Conservation (phyloP, 2,113 vertebrate genomes). For the Trichomycterus rosablanca region DNA sequence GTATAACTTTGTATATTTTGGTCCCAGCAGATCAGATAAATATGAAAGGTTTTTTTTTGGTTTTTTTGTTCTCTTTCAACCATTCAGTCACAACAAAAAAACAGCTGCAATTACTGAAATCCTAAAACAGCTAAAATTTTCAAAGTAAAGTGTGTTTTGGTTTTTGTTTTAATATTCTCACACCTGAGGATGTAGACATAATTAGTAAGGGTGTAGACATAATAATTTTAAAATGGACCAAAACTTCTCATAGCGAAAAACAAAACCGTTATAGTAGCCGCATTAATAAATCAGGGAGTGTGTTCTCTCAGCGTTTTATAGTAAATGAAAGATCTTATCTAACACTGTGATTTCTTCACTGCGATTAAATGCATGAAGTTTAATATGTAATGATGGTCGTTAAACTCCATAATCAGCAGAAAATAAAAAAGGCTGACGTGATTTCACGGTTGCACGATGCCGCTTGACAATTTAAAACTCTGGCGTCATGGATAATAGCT, state of each 20-base stretch:
- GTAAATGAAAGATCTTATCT: slow-evolving; percentile 37
- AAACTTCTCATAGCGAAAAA: slow-evolving; percentile 21
- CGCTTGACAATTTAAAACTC: slow-evolving; percentile 24
- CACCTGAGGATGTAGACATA: no score
- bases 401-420: slow-evolving; percentile 27
- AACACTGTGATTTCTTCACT: slow-evolving; percentile 21
- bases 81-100: no score
- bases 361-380: slow-evolving; percentile 38
- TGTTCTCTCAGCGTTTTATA: slow-evolving; percentile 15
- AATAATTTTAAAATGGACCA: no score
- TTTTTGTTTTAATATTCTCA: no score
- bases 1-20: no score
- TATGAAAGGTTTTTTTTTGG: no score
- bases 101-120: no score
- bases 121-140: no score
- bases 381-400: slow-evolving; percentile 31
- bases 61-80: no score
- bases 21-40: no score
- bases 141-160: no score
- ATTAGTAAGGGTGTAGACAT: no score
- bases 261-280: slow-evolving; percentile 16
- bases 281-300: not conserved
- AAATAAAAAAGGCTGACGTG: slow-evolving; percentile 39
- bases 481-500: slow-evolving; percentile 38
- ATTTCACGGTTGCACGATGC: slow-evolving; percentile 33